Base-by-base conservation (phyloP, 2,888 invertebrate species). In the Mylabris sibirica region DNA sequence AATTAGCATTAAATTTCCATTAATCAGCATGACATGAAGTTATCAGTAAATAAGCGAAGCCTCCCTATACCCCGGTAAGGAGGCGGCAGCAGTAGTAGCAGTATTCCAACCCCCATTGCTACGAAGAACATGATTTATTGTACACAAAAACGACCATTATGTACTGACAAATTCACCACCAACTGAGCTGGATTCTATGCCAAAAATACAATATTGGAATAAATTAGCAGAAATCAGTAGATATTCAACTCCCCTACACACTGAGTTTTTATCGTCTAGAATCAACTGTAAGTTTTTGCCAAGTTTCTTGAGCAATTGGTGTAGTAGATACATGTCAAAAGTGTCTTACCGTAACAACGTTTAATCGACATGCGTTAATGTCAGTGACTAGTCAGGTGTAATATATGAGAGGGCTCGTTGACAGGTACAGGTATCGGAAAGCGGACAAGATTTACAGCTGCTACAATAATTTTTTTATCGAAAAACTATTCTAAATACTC, bases 1-100 rank as follows among this genome's bases (percentile, higher is more conserved):
- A 82, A 84, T 84, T 84, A 83, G 82, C 84, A 83, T 84, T 79
- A 83, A 82, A 80, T 81, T 82, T 82, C 82, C 84, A 84, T 84
- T 84, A 80, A 81, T 84, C 84, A 84, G 81, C 79, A 76, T 83
- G 84, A 83, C 84, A 81, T 80, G 81, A 80, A 83, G 82, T 84
- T 84, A 84, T 84, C 84, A 84, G 84, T 81, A 82, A 84, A 84
- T 83, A 82, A 83, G 81, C 81, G 79, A 76, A 79, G 77, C 81
- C 78, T 80, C 81, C 30, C 30, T 8, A n/a, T n/a, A n/a, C 80
- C 81, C 76, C 72, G 74, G 74, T 69, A 70, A 65, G 71, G 70
- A 72, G 72, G 69, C 66, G 65, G 61, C 72, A 70, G 62, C 73
- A 75, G 68, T 59, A 65, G 67, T 70, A 68, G 70, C 72, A 73